Conservation (phyloP, 2,888 invertebrate species). For the Alviniconcha strummeri region DNA sequence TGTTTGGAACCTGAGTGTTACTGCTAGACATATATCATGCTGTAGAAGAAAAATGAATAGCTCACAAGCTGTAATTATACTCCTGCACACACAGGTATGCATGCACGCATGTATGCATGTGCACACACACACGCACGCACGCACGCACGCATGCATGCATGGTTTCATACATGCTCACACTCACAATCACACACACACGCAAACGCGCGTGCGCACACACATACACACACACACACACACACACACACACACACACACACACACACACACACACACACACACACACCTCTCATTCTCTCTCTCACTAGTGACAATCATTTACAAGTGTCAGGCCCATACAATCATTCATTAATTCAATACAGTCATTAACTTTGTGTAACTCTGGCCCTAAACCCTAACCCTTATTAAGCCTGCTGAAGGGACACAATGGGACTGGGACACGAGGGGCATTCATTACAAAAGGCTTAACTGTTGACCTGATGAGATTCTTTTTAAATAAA, state of each 20-base stretch:
- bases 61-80: too few relatives aligned
- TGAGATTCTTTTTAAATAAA: too few relatives aligned
- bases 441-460: too few relatives aligned
- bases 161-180: neutral
- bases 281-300: neutral
- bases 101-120: neutral
- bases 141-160: too few relatives aligned
- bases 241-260: neutral
- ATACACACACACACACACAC: neutral
- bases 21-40: too few relatives aligned
- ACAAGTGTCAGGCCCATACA: neutral
- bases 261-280: neutral
- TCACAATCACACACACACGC: neutral
- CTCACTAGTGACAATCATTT: neutral
- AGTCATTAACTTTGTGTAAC: neutral
- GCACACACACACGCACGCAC: neutral
- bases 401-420: too few relatives aligned
- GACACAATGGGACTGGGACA: too few relatives aligned
- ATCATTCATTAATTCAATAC: neutral
- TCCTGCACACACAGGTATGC: neutral
- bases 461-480: too few relatives aligned
- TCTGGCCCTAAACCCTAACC: neutral
- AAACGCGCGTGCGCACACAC: neutral
- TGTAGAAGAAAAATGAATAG: too few relatives aligned
- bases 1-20: too few relatives aligned